Conservation (phyloP, 2,113 vertebrate genomes). For the Gymnarchus niloticus region DNA sequence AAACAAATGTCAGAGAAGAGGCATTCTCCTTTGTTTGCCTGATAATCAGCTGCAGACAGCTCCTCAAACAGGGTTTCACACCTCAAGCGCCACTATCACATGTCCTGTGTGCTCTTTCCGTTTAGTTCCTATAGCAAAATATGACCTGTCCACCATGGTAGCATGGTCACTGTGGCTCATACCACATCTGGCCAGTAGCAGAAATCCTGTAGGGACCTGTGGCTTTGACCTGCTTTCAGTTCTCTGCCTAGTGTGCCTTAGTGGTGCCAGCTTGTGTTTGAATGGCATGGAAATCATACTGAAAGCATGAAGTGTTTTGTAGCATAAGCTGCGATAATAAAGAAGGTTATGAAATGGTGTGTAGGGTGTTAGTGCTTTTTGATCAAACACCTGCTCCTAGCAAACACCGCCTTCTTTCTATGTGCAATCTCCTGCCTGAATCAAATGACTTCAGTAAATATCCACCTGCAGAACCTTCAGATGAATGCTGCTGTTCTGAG, state of each 20-base stretch:
- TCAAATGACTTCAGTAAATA: not conserved
- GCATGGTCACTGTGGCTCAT: too few relatives aligned
- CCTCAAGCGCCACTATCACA: too few relatives aligned
- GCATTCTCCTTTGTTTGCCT: slow-evolving; percentile 33
- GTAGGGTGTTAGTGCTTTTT: not conserved
- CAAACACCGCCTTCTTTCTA: not conserved
- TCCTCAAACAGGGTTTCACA: not conserved
- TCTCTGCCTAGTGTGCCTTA: too few relatives aligned
- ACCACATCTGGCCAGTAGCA: too few relatives aligned
- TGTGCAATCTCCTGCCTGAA: not conserved
- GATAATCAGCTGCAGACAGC: slow-evolving; percentile 40
- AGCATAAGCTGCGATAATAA: not conserved
- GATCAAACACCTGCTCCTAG: not conserved
- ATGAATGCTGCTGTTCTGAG: not conserved
- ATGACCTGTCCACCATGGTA: too few relatives aligned
- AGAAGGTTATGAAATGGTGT: not conserved
- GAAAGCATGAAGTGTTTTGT: not conserved
- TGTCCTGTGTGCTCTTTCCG: too few relatives aligned
- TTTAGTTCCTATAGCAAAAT: too few relatives aligned
- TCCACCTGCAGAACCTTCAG: not conserved
- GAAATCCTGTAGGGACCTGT: too few relatives aligned
- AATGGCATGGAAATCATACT: not conserved
- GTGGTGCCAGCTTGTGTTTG: not conserved
- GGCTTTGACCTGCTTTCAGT: too few relatives aligned
- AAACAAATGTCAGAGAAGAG: slow-evolving; percentile 34